Evolutionary conservation across 2,888 invertebrate species (phyloP).

Genomic region (Drosophila meridiana): DNA sequence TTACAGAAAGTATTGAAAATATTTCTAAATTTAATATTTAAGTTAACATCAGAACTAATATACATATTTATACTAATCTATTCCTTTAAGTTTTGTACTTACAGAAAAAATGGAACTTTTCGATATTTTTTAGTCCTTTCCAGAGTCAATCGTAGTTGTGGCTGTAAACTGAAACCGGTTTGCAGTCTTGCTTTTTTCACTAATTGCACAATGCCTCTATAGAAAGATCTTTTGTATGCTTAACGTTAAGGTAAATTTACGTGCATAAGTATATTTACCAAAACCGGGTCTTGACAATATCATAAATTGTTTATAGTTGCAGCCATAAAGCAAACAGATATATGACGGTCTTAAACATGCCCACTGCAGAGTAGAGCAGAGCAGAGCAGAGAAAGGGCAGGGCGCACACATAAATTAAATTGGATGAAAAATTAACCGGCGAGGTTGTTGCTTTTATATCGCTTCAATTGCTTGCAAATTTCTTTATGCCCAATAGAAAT

Average conservation of each 20-base stretch:
- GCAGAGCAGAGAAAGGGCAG: not conserved
- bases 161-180: not conserved
- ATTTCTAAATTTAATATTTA: no score
- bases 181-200: not conserved
- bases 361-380: slow-evolving; percentile 11
- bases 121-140: no score
- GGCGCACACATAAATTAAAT: slow-evolving; percentile 43
- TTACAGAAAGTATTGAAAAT: no score
- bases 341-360: slow-evolving; percentile 68
- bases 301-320: slow-evolving; percentile 75
- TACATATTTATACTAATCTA: no score
- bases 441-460: slow-evolving; percentile 34
- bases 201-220: not conserved
- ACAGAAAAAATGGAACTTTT: no score
- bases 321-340: slow-evolving; percentile 69
- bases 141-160: no score
- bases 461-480: slow-evolving; percentile 52
- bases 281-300: slow-evolving; percentile 43
- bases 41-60: no score
- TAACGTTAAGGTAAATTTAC: slow-evolving; percentile 14
- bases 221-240: slow-evolving; percentile 11
- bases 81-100: no score
- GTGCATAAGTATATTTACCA: slow-evolving; percentile 15
- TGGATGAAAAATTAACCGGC: slow-evolving; percentile 44
- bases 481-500: slow-evolving; percentile 26